Percentiles rank a stretch among this genome's conserved stretches.
Evolutionary conservation across 2,888 invertebrate genomes (phyloP).

Genomic region (Tetranychus piercei): DNA sequence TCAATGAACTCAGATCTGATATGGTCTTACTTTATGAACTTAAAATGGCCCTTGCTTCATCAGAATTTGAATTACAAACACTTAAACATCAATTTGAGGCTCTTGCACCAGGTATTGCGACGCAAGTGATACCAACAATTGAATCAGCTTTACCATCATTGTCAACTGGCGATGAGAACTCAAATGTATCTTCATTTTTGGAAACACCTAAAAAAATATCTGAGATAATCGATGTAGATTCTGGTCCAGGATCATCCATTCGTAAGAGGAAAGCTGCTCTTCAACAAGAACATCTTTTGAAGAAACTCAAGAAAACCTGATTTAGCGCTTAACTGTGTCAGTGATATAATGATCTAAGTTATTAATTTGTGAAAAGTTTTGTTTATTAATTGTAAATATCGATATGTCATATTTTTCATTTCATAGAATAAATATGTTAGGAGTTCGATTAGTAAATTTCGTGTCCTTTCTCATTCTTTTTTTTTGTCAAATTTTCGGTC

Average conservation of each 20-base stretch:
- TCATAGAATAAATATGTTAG: too few relatives aligned
- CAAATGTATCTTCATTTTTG: background rate
- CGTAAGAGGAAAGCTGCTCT: conserved; percentile 38
- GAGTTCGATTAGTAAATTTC: background rate
- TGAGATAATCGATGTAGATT: conserved; percentile 64
- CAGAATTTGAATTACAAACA: conserved; percentile 86
- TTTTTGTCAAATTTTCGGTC: too few relatives aligned
- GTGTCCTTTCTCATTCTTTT: too few relatives aligned
- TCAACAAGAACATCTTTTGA: conserved; percentile 35
- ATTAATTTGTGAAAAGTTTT: too few relatives aligned
- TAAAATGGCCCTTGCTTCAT: conserved; percentile 68
- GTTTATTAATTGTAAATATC: too few relatives aligned
- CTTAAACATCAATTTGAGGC: conserved; percentile 83
- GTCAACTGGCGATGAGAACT: conserved; percentile 22
- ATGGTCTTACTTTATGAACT: conserved; percentile 78
- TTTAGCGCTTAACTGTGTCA: background rate
- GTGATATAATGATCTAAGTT: too few relatives aligned
- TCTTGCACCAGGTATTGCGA: conserved; percentile 64
- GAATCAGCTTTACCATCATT: conserved; percentile 17
- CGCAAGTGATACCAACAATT: conserved; percentile 45
- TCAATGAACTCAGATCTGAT: conserved; percentile 88
- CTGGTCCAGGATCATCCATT: conserved; percentile 48
- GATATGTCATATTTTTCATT: too few relatives aligned
- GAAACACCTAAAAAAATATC: conserved; percentile 37
- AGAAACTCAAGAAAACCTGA: conserved; percentile 33